These are phyloP conservation scores for Heliocidaris tuberculata DNA, from an alignment of 35 echinoderm and acorn worm species.

Conservation along the genomic window DNA sequence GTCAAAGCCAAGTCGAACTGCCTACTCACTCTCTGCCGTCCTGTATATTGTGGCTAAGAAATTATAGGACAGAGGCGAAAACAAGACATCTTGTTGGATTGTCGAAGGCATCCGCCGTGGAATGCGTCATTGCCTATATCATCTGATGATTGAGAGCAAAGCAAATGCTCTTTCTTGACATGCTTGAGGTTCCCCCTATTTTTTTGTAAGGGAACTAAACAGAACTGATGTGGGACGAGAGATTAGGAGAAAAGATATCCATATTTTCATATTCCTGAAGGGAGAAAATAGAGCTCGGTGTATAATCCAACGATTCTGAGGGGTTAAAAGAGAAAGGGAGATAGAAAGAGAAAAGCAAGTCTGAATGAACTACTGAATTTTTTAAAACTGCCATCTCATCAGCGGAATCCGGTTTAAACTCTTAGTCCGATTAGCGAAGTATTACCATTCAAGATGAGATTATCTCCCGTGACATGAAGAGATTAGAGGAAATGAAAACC, in stretches of 20 bases:
- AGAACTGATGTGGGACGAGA: neutral
- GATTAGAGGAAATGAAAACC: neutral
- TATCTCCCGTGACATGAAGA: neutral
- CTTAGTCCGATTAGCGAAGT: neutral
- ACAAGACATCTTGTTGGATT: neutral
- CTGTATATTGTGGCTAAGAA: neutral
- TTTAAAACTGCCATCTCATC: neutral
- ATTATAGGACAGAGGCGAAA: neutral
- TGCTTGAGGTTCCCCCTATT: no score
- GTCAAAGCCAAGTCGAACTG: neutral
- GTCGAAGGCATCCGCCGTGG: neutral
- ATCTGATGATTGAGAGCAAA: neutral
- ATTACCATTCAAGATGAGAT: neutral
- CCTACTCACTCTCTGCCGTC: neutral
- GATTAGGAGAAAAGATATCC: neutral
- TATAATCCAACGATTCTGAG: neutral
- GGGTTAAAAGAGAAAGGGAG: neutral
- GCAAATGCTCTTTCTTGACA: neutral
- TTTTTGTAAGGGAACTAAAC: no score
- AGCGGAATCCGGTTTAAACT: neutral
- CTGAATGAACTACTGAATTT: neutral
- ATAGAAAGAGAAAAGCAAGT: neutral
- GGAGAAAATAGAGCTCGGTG: neutral
- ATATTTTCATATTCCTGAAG: neutral
- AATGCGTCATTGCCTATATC: neutral